Base-by-base conservation (phyloP, 2,888 invertebrate species). In the Masnerella sp. region DNA sequence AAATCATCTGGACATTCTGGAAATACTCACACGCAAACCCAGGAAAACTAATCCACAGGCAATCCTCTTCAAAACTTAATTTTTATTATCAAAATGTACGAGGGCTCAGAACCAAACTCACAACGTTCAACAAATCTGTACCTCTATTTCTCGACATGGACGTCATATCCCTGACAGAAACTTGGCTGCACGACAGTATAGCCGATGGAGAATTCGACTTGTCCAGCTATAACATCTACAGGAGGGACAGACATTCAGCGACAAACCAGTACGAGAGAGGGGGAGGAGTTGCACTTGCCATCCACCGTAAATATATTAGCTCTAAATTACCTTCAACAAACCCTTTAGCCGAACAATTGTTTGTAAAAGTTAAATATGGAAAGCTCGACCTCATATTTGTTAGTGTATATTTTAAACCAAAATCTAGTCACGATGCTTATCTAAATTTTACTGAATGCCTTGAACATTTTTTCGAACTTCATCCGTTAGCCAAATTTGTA, bases 31-130 rank as follows among this genome's bases (percentile, higher is more conserved):
- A 22, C 3, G 7, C 22, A 22, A 38, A 42, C 3, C 5, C 7
- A 2, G 8, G 11, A 42, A 42, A 42, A 38, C 17, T 7, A 8
- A 5, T 14, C n/a, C 30, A 30, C 30, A n/a, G 30, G 30, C n/a
- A n/a, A n/a, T n/a, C n/a, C n/a, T n/a, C n/a, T n/a, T n/a, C n/a
- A n/a, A n/a, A n/a, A n/a, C 30, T 30, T 4, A 30, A 9, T 30
- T 30, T 30, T 9, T 38, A 38, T 42, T 42, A 42, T 42, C 22
- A 42, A 42, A 22, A 38, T 38, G 42, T 42, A n/a, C 42, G 42
- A 2, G 22, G 42, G 9, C 17, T 42, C 2, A 17, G 22, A 17
- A 20, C 42, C 5, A 42, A 42, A 20, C 7, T 42, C n/a, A 22
- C 2, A 14, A 14, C 11, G 5, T 9, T 36, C 3, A 7, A 30